Evolutionary conservation across 1,140 invertebrate species (phyloP), one percentile per base, ranked within the genome.

Genomic region (Belonocnema kinseyi): DNA sequence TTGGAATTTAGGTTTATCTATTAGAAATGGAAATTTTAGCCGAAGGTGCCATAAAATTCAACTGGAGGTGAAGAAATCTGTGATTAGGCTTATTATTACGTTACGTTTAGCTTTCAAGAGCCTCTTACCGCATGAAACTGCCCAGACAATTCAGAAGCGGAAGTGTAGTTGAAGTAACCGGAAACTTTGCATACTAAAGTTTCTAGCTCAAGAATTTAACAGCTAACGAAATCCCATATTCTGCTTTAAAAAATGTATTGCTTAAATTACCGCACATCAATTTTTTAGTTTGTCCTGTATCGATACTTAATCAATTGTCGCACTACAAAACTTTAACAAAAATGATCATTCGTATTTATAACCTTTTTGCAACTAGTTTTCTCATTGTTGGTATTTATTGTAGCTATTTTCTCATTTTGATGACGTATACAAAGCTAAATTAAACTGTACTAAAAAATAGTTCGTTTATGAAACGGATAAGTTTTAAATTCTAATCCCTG

Each of bases 51-150:
- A 56, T 56, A 56, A 56, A 56, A 4, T 56, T n/a, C 19, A 16
- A 17, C n/a, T 5, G 53, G 14, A 19, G 53, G n/a, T 56, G 53
- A 56, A 56, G 53, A 56, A 56, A 56, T 56, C 53, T 56, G 53
- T 56, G n/a, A 56, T 56, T 56, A 56, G 6, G 19, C n/a, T 17
- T 3, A 17, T 33, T 33, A 56, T 17, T 16, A 2, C 17, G 19
- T 19, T 10, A 17, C n/a, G 16, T 17, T 19, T 17, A 16, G 53
- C n/a, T 17, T 56, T 56, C n/a, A 56, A 17, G 53, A 56, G 19
- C 53, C 53, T 56, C 53, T n/a, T 56, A 56, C 19, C 19, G n/a
- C 19, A 8, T 56, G 6, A 10, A n/a, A 13, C n/a, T 17, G 13
- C 19, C n/a, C 19, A 56, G 14, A 56, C 17, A 17, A 56, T 56